Base-by-base conservation (phyloP, 1,140 invertebrate genomes). In the Rhyzopertha dominica region DNA sequence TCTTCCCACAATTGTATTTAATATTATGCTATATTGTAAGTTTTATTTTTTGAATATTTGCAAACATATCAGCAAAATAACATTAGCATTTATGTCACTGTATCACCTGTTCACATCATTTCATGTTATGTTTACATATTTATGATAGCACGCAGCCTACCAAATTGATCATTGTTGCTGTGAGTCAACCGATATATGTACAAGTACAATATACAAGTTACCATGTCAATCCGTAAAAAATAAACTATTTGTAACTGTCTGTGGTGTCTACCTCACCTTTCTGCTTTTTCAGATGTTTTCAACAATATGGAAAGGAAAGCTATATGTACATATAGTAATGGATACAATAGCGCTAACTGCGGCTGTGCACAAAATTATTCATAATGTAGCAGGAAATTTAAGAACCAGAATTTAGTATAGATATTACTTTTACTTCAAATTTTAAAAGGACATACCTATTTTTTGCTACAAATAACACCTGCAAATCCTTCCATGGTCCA, bases 131-230 rank as follows among this genome's bases (percentile, higher is more conserved):
- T 22, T 43, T 43, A 43, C 31, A 29, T 30, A 30, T 18, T 31
- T 29, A 13, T 44, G n/a, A n/a, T n/a, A n/a, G 25, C 28, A 36
- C 37, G 31, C 37, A 24, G 37, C 30, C 31, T 14, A 13, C 28
- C 22, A 32, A 43, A 19, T 14, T 35, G 23, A 44, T 44, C 26
- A 44, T 14, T 17, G 24, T 47, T 47, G 44, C 20, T 47, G 44
- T 53, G 47, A 56, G 47, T 50, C 31, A 56, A 53, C 54, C 53
- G 51, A 53, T 56, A 53, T 53, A 56, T 56, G 53, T 56, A 56
- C 53, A 56, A 56, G 54, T 56, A 56, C 54, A 56, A 56, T 49
- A 55, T 56, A 35, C 50, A 56, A 56, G 54, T 56, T 56, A 56
- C 54, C 54, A 54, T 46, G 51, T 29, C 34, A 43, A 38, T 29